Conservation (phyloP, 2,888 invertebrate genomes). For the Melitaea athalia region DNA sequence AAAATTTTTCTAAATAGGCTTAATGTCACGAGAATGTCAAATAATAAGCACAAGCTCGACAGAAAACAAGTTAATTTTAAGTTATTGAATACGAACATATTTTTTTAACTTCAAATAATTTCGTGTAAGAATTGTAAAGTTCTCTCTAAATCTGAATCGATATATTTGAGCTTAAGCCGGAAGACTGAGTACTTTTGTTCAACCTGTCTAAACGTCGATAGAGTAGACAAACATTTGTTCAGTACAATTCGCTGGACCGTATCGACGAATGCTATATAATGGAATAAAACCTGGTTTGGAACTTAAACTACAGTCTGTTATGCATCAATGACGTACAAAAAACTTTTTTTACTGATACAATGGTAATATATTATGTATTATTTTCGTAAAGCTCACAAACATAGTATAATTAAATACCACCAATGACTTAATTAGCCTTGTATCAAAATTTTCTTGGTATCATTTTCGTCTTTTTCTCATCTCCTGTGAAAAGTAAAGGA, state of each 20-base stretch:
- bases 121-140: constrained; percentile 4
- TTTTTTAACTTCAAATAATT: background rate
- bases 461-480: too few relatives aligned
- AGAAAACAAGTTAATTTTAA: background rate
- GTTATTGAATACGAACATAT: background rate
- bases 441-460: too few relatives aligned
- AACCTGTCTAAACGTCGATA: constrained; percentile 45
- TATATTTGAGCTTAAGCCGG: constrained; percentile 38
- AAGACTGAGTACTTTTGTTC: constrained; percentile 41
- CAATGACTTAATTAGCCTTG: too few relatives aligned
- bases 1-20: too few relatives aligned
- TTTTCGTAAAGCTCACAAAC: too few relatives aligned
- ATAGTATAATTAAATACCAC: too few relatives aligned
- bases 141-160: constrained; percentile 26
- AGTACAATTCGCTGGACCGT: constrained; percentile 41
- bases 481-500: too few relatives aligned
- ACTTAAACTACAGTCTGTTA: constrained; percentile 37
- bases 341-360: background rate
- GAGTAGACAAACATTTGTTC: constrained; percentile 43
- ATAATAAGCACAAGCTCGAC: too few relatives aligned
- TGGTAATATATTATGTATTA: too few relatives aligned
- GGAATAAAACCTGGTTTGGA: constrained; percentile 34
- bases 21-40: too few relatives aligned
- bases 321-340: constrained; percentile 1
- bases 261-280: constrained; percentile 25